Percentiles rank a stretch among this genome's conserved stretches.
Conservation (phyloP, 2,888 invertebrate genomes). For the Cryptophagus acutangulus region DNA sequence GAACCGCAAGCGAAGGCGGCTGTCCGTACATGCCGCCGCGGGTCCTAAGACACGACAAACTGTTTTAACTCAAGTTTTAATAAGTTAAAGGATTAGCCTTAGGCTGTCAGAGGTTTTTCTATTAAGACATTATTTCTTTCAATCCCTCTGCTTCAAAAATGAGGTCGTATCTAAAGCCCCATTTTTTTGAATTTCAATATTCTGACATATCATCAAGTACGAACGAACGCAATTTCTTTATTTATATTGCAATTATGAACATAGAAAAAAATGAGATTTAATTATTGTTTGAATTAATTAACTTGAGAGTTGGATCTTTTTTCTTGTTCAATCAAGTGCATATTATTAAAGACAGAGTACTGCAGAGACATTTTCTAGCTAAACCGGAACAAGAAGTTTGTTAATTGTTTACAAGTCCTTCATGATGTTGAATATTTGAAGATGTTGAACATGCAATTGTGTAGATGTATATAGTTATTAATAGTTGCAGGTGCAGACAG, state of each 20-base stretch:
- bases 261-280: too few species aligned
- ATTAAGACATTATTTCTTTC: constrained; percentile 40
- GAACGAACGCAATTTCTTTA: too few species aligned
- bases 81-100: constrained; percentile 47
- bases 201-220: too few species aligned
- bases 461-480: too few species aligned
- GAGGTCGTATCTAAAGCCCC: constrained; percentile 6
- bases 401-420: constrained; percentile 6
- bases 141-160: constrained; percentile 11
- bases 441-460: constrained; percentile 5
- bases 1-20: constrained; percentile 38
- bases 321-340: too few species aligned
- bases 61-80: constrained; percentile 48
- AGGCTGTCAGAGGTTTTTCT: constrained; percentile 43
- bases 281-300: too few species aligned
- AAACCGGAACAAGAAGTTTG: constrained; percentile 7
- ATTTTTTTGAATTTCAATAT: constrained; percentile 10
- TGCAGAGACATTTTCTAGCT: background rate
- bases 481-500: too few species aligned
- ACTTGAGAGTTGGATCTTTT: too few species aligned
- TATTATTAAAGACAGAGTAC: too few species aligned
- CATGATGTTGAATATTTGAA: constrained; percentile 8
- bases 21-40: constrained; percentile 36
- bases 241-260: too few species aligned
- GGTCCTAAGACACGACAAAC: constrained; percentile 42